A percentile compares a stretch with the other conserved stretches of the same genome.
These are phyloP conservation scores for Autographa gamma DNA, from an alignment of 2,888 invertebrate species.

Conservation along the genomic window DNA sequence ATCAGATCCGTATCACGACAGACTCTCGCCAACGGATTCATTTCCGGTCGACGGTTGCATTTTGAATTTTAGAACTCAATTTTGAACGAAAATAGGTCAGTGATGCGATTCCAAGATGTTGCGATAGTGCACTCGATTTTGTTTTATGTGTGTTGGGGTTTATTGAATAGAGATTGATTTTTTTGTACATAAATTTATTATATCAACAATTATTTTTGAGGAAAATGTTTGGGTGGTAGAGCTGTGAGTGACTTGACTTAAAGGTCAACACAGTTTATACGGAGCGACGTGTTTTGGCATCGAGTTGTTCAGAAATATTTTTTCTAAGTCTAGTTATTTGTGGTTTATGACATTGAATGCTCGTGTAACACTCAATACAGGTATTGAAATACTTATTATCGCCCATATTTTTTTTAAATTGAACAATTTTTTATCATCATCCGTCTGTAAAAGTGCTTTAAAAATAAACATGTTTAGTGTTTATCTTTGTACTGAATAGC, in stretches of 20 bases:
- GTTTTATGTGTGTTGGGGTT: conserved; percentile 22
- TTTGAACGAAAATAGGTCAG: conserved; percentile 72
- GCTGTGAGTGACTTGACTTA: too few species aligned
- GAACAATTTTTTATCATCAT: too few species aligned
- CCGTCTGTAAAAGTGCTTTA: too few species aligned
- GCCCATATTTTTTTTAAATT: too few species aligned
- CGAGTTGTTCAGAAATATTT: not conserved
- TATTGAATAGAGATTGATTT: conserved; percentile 8
- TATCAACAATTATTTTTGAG: not conserved
- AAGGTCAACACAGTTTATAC: too few species aligned
- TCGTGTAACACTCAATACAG: too few species aligned
- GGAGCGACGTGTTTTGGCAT: too few species aligned
- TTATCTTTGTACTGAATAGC: too few species aligned
- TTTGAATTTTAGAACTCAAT: conserved; percentile 84
- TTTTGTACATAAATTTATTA: not conserved
- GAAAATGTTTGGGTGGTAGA: too few species aligned
- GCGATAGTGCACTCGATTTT: conserved; percentile 52
- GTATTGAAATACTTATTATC: too few species aligned
- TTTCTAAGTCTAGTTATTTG: not conserved
- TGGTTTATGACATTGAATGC: too few species aligned
- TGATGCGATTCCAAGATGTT: conserved; percentile 65
- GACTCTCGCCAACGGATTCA: conserved; percentile 85
- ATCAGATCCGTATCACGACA: conserved; percentile 87
- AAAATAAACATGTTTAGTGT: too few species aligned
- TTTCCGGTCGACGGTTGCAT: conserved; percentile 85